phyloP scores from a whole-genome alignment of 2,888 invertebrate genomes.

The Cephus runcator region DNA sequence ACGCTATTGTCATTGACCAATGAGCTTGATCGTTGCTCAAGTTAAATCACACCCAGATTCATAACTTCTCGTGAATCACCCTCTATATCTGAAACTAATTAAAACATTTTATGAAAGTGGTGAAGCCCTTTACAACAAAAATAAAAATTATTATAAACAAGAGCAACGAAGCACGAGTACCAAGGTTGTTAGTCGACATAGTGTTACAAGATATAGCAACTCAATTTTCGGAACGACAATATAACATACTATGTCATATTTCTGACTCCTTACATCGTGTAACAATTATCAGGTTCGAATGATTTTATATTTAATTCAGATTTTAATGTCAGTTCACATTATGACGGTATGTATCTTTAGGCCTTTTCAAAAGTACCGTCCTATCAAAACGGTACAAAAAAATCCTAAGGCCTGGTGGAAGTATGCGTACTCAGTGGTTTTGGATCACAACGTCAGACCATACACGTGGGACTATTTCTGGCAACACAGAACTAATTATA shows the following conservation, averaged over 20 bases:
- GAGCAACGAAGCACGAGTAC: slow-evolving; percentile 71
- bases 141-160: slow-evolving; percentile 81
- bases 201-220: slow-evolving; percentile 80
- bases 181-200: slow-evolving; percentile 74
- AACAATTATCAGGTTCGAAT: slow-evolving; percentile 72
- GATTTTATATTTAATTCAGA: slow-evolving; percentile 27
- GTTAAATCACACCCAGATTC: neutral
- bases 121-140: slow-evolving; percentile 82
- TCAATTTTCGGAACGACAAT: slow-evolving; percentile 79
- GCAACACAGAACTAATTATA: slow-evolving; percentile 76
- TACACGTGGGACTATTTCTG: slow-evolving; percentile 80
- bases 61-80: neutral
- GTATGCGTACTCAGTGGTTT: slow-evolving; percentile 77
- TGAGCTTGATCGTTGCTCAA: neutral
- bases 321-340: neutral
- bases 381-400: slow-evolving; percentile 68
- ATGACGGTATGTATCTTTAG: slow-evolving; percentile 24
- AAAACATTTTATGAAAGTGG: slow-evolving; percentile 68
- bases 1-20: neutral
- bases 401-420: slow-evolving; percentile 79
- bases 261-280: slow-evolving; percentile 73
- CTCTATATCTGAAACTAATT: neutral
- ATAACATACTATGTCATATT: slow-evolving; percentile 71
- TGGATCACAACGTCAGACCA: slow-evolving; percentile 78
- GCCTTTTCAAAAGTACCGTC: slow-evolving; percentile 71